Conservation (phyloP, 2,113 vertebrate species). For the Hippolais icterina region DNA sequence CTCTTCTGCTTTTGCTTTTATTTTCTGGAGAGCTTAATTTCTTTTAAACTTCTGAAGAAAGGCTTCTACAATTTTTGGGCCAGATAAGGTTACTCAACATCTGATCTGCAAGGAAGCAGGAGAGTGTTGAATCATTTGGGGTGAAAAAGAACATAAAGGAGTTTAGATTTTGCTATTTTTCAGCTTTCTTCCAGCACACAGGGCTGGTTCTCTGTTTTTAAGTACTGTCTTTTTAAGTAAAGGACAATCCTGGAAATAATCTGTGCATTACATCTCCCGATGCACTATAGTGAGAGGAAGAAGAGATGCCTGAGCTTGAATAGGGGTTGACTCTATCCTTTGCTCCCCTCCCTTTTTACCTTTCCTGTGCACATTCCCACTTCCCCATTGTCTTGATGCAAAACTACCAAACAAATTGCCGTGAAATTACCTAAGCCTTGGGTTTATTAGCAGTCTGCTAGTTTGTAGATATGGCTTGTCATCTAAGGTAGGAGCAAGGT, state of each 20-base stretch:
- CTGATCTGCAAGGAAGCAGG: background rate
- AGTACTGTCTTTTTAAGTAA: background rate
- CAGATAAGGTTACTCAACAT: background rate
- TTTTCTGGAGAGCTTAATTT: background rate
- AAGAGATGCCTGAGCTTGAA: background rate
- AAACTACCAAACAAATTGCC: background rate
- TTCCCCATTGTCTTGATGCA: background rate
- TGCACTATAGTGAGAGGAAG: background rate
- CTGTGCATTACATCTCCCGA: background rate
- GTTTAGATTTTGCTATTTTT: background rate
- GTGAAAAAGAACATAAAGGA: background rate
- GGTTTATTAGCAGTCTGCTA: background rate
- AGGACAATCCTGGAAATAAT: background rate
- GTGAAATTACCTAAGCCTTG: background rate
- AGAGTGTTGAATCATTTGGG: background rate
- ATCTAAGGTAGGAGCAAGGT: background rate
- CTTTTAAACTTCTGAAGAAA: background rate
- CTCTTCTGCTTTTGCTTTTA: background rate
- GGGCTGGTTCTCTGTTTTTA: background rate
- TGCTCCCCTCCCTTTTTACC: background rate
- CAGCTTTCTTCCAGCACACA: background rate
- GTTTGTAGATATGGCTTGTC: background rate
- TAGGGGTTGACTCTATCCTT: background rate
- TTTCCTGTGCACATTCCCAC: background rate
- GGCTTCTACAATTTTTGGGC: background rate